Evolutionary conservation across 2,888 invertebrate genomes (phyloP).

Genomic region (Drepanosiphum platanoidis): DNA sequence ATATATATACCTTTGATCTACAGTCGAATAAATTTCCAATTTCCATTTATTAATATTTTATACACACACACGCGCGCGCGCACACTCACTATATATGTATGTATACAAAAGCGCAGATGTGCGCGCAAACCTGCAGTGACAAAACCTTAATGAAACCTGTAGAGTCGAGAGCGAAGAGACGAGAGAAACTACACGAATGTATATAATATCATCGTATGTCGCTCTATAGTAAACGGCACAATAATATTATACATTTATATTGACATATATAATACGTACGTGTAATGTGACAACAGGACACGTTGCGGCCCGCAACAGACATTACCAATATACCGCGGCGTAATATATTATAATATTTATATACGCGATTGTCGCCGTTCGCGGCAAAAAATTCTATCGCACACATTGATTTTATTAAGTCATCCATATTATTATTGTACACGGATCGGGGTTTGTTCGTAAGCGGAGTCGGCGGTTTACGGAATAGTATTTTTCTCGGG

Average conservation of each 20-base stretch:
- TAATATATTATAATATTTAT: too few species aligned
- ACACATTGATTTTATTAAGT: too few species aligned
- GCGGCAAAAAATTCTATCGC: too few species aligned
- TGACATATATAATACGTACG: too few species aligned
- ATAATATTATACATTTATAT: too few species aligned
- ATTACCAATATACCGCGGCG: too few species aligned
- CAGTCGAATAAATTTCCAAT: background rate
- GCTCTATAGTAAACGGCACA: background rate
- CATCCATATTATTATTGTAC: too few species aligned
- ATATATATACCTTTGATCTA: background rate
- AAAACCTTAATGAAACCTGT: background rate
- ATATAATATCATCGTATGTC: background rate
- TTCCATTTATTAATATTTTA: background rate
- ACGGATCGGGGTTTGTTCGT: too few species aligned
- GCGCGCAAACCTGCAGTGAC: background rate
- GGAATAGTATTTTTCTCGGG: too few species aligned
- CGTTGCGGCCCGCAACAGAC: background rate
- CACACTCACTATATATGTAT: background rate
- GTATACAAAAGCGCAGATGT: conserved; percentile 12
- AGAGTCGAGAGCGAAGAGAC: background rate
- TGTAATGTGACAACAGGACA: background rate
- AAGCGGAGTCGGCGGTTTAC: too few species aligned
- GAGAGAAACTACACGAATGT: background rate
- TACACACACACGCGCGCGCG: background rate
- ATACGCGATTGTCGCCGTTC: too few species aligned